Evolutionary conservation across 2,888 invertebrate species (phyloP).

Genomic region (Punctoribates punctum): DNA sequence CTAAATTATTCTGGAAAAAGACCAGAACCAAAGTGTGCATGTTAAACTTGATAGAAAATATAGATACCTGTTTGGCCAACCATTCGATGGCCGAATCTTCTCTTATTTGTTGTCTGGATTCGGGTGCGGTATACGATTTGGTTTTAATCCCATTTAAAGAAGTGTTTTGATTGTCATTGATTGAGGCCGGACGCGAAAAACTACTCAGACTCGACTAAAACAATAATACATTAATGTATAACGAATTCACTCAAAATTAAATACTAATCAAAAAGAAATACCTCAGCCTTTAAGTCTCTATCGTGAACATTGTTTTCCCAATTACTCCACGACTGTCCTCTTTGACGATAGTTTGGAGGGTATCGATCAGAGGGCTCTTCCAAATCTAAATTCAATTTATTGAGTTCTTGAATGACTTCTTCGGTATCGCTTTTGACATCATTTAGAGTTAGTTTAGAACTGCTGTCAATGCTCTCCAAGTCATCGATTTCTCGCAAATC

Average conservation of each 20-base stretch:
- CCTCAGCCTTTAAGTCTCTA: constrained; percentile 22
- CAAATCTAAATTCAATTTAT: constrained; percentile 6
- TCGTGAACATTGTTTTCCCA: constrained; percentile 8
- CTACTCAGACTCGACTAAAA: constrained; percentile 32
- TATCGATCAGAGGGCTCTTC: not conserved
- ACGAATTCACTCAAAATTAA: not conserved
- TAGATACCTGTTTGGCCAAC: constrained; percentile 35
- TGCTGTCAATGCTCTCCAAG: constrained; percentile 25
- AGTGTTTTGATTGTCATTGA: not conserved
- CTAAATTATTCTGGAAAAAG: no score
- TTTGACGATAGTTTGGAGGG: not conserved
- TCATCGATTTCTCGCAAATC: constrained; percentile 5
- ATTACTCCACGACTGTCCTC: constrained; percentile 34
- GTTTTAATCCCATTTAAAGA: not conserved
- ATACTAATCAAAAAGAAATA: not conserved
- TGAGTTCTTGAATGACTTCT: constrained; percentile 28
- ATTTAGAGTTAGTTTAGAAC: constrained; percentile 27
- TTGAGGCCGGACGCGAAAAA: constrained; percentile 22
- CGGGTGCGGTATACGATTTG: constrained; percentile 24
- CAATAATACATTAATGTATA: not conserved
- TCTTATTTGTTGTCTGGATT: constrained; percentile 8
- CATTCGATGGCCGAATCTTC: constrained; percentile 22
- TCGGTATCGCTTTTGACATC: constrained; percentile 22
- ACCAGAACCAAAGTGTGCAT: no score
- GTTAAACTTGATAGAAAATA: no score